phyloP scores from a whole-genome alignment of 2,888 invertebrate species.

The Leptopilina myrica region DNA sequence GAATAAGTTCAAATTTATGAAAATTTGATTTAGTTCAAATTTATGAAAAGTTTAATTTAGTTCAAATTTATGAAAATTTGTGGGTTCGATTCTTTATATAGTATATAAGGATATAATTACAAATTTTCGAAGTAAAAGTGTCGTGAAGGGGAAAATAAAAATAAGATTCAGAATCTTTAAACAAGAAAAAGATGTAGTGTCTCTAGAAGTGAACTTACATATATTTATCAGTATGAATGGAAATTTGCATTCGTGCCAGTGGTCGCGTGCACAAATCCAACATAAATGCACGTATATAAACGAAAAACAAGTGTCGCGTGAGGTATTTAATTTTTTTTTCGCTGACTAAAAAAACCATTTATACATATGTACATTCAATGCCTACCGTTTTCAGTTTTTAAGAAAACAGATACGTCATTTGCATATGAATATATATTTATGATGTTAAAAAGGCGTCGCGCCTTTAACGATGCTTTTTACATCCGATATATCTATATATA shows the following conservation, averaged over 20 bases:
- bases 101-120: no score
- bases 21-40: no score
- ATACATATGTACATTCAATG: background rate
- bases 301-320: conserved; percentile 34
- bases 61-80: no score
- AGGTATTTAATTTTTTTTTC: conserved; percentile 30
- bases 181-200: no score
- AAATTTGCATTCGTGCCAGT: conserved; percentile 33
- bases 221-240: conserved; percentile 5
- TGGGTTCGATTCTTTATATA: no score
- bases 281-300: conserved; percentile 23
- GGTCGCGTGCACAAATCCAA: conserved; percentile 38
- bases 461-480: conserved; percentile 23
- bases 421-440: conserved; percentile 17
- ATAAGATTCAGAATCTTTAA: no score
- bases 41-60: no score
- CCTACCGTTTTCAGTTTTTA: conserved; percentile 2
- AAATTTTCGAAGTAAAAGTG: no score
- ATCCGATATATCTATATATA: no score
- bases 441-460: background rate
- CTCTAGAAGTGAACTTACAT: conserved; percentile 7
- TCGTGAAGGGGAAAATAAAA: no score
- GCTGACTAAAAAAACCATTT: background rate
- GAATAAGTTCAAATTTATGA: no score
- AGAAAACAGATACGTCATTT: conserved; percentile 6